Evolutionary conservation across 2,797 vertebrate species (phyloP).

Genomic region (Semaprochilodus insignis): DNA sequence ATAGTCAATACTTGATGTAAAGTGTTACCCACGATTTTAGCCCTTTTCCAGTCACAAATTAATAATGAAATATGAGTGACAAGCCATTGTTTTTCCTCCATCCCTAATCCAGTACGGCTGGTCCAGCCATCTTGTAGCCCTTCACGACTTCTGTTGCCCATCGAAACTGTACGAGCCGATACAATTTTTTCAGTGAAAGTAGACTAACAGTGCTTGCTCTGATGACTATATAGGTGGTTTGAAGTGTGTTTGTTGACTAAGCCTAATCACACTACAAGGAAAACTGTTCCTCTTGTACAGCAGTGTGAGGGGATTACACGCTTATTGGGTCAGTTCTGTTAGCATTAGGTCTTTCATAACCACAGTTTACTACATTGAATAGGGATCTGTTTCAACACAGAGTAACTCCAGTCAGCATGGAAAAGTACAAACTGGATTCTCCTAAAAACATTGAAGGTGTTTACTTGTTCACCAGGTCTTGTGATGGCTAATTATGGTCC

Average conservation of each 20-base stretch:
- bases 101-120: no score
- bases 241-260: background rate
- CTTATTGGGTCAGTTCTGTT: background rate
- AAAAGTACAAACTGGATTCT: background rate
- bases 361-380: background rate
- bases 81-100: no score
- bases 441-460: background rate
- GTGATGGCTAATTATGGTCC: slow-evolving; percentile 40
- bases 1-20: no score
- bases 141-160: no score
- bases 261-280: no score
- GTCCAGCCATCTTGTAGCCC: no score
- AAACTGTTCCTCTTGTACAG: background rate
- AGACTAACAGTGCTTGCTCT: no score
- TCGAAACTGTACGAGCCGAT: no score
- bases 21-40: no score
- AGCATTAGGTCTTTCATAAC: background rate
- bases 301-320: background rate
- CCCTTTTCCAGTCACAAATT: no score
- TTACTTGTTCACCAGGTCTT: slow-evolving; percentile 6
- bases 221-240: background rate
- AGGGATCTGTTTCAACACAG: background rate
- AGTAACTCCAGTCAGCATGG: background rate
- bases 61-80: no score
- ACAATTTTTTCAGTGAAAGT: no score